phyloP scores from a whole-genome alignment of 1,140 invertebrate genomes.

The Paramacrobiotus metropolitanus region DNA sequence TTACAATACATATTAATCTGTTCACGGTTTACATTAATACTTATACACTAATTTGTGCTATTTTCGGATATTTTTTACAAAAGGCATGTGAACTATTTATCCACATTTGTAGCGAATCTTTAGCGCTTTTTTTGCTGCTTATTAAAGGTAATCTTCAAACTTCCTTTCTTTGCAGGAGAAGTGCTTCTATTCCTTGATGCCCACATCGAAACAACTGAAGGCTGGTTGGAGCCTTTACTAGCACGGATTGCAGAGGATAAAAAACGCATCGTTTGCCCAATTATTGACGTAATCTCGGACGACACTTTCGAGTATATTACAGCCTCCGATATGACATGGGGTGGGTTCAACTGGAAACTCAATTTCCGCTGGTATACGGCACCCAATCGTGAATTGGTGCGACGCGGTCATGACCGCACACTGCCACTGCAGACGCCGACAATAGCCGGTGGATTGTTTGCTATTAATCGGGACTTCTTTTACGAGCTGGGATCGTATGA shows the following conservation, averaged over 20 bases:
- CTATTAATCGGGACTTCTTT: conserved; percentile 88
- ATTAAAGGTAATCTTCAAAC: too few species aligned
- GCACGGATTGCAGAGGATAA: conserved; percentile 68
- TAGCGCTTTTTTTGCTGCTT: too few species aligned
- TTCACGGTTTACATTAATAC: too few species aligned
- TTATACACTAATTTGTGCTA: too few species aligned
- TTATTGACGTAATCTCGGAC: conserved; percentile 94
- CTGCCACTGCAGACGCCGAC: conserved; percentile 76
- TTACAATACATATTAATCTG: too few species aligned
- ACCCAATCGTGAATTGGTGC: conserved; percentile 73
- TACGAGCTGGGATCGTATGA: conserved; percentile 91
- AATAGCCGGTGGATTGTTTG: conserved; percentile 95
- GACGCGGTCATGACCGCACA: conserved; percentile 63
- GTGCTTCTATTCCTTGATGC: conserved; percentile 90
- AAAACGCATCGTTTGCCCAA: conserved; percentile 80
- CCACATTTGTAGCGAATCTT: too few species aligned
- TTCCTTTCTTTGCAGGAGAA: conserved; percentile 35
- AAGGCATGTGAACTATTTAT: too few species aligned
- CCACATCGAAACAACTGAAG: conserved; percentile 68
- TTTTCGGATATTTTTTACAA: too few species aligned
- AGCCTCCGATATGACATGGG: conserved; percentile 85
- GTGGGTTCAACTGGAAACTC: conserved; percentile 93
- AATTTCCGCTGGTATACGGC: conserved; percentile 76
- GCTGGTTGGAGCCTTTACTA: conserved; percentile 77
- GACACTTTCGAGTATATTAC: conserved; percentile 76